Evolutionary conservation across 2,888 invertebrate genomes (phyloP).

Genomic region (Penaeus monodon): DNA sequence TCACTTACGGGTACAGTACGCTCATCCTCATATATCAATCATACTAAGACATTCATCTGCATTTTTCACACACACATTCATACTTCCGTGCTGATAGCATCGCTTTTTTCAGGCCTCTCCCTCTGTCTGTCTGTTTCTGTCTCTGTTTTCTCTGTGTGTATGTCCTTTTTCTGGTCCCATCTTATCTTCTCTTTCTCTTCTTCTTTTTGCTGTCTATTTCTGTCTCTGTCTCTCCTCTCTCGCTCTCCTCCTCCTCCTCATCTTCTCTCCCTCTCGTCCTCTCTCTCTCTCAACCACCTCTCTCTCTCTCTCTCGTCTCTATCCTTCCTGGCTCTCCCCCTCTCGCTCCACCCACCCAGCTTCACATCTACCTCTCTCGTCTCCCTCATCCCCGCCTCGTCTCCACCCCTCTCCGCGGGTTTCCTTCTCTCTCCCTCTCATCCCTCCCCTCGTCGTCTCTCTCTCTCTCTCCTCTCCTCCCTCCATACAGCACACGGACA

Average conservation of each 20-base stretch:
- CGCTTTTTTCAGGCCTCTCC: too few relatives aligned
- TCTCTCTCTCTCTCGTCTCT: background rate
- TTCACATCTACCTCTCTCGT: background rate
- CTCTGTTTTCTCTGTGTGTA: too few relatives aligned
- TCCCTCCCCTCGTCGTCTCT: constrained; percentile 11
- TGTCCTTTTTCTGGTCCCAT: too few relatives aligned
- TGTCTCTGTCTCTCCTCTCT: constrained; percentile 4
- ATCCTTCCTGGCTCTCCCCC: constrained; percentile 7
- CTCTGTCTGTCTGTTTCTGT: too few relatives aligned
- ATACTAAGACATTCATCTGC: too few relatives aligned
- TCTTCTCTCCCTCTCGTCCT: too few relatives aligned
- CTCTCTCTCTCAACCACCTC: too few relatives aligned
- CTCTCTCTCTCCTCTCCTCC: constrained; percentile 4
- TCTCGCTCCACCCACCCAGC: background rate
- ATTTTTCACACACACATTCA: background rate
- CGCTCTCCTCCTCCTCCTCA: background rate
- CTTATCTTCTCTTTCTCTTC: background rate
- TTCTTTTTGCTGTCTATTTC: constrained; percentile 1
- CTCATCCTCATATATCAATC: too few relatives aligned
- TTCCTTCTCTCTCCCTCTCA: constrained; percentile 25
- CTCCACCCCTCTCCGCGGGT: constrained; percentile 20
- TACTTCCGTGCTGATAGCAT: too few relatives aligned
- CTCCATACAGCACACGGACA: background rate
- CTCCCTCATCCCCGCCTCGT: constrained; percentile 10
- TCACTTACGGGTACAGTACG: background rate